A percentile compares a stretch with the other conserved stretches of the same genome.
phyloP scores from a whole-genome alignment of 2,888 invertebrate genomes.

The Chymomyza caudatula region DNA sequence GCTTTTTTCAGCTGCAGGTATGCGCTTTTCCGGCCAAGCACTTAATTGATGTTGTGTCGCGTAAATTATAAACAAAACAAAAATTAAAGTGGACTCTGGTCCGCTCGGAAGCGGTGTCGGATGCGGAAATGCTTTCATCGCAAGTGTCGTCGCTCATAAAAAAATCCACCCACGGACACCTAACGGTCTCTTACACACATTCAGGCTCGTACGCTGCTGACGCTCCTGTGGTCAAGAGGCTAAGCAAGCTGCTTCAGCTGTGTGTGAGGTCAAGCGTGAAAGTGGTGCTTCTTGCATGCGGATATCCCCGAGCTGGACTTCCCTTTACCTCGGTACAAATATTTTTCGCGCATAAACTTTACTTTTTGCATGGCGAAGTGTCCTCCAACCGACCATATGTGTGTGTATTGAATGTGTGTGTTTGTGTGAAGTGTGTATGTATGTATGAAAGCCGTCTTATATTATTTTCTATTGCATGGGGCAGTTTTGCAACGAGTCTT shows the following conservation, averaged over 20 bases:
- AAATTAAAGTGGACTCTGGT: constrained; percentile 74
- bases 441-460: constrained; percentile 23
- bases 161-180: constrained; percentile 39
- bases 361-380: constrained; percentile 56
- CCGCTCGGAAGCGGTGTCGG: constrained; percentile 51
- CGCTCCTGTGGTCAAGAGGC: constrained; percentile 56
- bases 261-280: constrained; percentile 66
- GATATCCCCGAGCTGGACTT: constrained; percentile 42
- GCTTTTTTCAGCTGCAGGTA: constrained; percentile 75
- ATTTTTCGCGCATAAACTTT: constrained; percentile 53
- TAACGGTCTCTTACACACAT: constrained; percentile 22
- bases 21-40: constrained; percentile 74
- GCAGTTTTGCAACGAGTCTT: background rate
- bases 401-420: background rate
- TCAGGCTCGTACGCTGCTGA: background rate
- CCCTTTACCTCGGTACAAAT: background rate
- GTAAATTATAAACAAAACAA: constrained; percentile 76
- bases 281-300: constrained; percentile 56
- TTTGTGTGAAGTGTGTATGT: background rate
- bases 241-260: constrained; percentile 51
- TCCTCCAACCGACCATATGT: constrained; percentile 39
- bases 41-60: constrained; percentile 78
- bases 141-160: constrained; percentile 69
- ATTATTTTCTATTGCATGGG: constrained; percentile 17
- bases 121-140: constrained; percentile 73